Base-by-base conservation (phyloP, 2,113 vertebrate genomes). In the Hydrolagus affinis region DNA sequence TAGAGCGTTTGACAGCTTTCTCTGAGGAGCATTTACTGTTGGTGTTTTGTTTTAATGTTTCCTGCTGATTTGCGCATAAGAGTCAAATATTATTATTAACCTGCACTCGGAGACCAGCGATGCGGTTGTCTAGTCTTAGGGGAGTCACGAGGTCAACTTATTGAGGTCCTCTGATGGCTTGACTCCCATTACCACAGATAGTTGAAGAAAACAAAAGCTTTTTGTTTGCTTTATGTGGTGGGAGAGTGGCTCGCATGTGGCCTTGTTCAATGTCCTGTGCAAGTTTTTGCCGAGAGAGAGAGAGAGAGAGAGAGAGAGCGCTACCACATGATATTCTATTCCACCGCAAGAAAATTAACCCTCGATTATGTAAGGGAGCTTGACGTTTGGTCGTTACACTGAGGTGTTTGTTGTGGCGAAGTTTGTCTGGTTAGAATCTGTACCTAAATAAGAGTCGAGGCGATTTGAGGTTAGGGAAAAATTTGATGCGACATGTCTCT, bases 1-100 rank as follows among this genome's bases (percentile, higher is more conserved):
- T 80, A 44, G 44, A 44, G 76, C 12, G 8, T 80, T 80, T 80
- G 59, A 80, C 76, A 80, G 75, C 57, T 15, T 59, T 59, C 57
- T 80, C 75, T 64, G n/a, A 64, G n/a, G 23, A 62, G 1, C 23
- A 17, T 62, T 80, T 60, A 66, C 14, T 83, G 25, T 25, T 80
- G 23, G 57, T 80, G 59, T 57, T 11, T 28, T n/a, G n/a, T 44
- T 28, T 80, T 28, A 80, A 64, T 80, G 3, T 83, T 83, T 77
- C 25, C 60, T 66, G 60, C 78, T 28, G 66, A 66, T 83, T 83
- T 83, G 59, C 30, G 28, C 78, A 28, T 17, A 15, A 64, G 44
- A 30, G 62, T 64, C 78, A 83, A 66, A 66, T 9, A 8, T 10
- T 62, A 66, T 15, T 83, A 66, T 32, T 32, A 83, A 66, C 25